Percentiles rank a stretch among this genome's conserved stretches.
These are phyloP conservation scores for Sinosuthora webbiana DNA, from an alignment of 2,113 vertebrate genomes.

Conservation along the genomic window DNA sequence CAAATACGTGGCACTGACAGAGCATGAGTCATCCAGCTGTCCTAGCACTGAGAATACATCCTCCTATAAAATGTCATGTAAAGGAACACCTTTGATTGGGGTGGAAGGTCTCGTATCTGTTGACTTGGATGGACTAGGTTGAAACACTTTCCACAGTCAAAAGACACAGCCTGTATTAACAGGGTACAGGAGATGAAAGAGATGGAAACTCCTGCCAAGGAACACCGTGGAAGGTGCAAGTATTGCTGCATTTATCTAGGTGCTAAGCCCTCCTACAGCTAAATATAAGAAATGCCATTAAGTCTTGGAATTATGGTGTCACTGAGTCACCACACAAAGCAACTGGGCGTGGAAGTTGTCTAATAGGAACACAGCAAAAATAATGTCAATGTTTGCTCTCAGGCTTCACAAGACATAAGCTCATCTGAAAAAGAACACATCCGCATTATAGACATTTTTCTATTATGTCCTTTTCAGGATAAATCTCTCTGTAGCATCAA, in stretches of 20 bases:
- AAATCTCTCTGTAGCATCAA: background rate
- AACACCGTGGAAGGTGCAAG: background rate
- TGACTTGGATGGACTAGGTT: background rate
- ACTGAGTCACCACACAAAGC: background rate
- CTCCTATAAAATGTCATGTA: background rate
- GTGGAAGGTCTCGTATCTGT: background rate
- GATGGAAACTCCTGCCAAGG: background rate
- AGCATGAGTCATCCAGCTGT: background rate
- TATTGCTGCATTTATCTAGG: background rate
- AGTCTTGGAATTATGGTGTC: background rate
- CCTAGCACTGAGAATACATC: background rate
- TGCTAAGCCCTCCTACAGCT: background rate
- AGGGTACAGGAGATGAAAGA: background rate
- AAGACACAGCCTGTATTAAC: background rate
- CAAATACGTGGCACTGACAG: background rate
- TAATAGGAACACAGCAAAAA: background rate
- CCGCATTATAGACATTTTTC: rapidly evolving
- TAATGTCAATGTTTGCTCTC: background rate
- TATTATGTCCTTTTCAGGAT: background rate
- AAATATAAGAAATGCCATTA: background rate
- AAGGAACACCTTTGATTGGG: background rate
- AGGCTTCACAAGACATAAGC: background rate
- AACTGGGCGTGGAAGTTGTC: background rate
- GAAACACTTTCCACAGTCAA: background rate
- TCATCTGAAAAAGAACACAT: background rate